Evolutionary conservation across 1,140 invertebrate genomes (phyloP), one percentile per base, ranked within the genome.

Genomic region (Dendroctonus ponderosae): DNA sequence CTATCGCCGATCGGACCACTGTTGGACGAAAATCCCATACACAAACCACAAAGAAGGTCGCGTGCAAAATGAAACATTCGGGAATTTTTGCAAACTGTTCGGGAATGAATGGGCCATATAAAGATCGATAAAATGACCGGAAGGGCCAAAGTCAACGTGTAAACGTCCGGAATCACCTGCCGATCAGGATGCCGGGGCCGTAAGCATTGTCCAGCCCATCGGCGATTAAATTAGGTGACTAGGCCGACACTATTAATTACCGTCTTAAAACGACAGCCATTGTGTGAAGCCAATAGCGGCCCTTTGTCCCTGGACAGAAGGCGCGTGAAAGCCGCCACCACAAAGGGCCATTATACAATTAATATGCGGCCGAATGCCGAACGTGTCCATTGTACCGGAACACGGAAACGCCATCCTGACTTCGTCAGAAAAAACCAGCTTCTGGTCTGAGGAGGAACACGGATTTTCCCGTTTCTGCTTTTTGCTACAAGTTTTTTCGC

Each of bases 211-310:
- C 58, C 58, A 37, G 40, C 43, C 42, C n/a, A 46, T 59, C 56
- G 41, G 7, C 9, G 43, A 60, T 60, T 60, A 60, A 60, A 60
- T 60, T 60, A 49, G 58, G 58, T 60, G 58, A 60, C 58, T 60
- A 37, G 58, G 58, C 39, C 58, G 58, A 60, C 58, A 49, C 58
- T 60, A 60, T 60, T 60, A 60, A 60, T 60, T 60, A 60, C 58
- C 46, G 58, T 60, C 43, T 50, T 49, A 49, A 37, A 40, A 46
- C 44, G 58, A 60, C 58, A 49, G 46, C 44, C 46, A 60, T 60
- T 60, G 58, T 60, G 46, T 15, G 7, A 26, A 46, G 37, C 56
- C 58, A 48, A 49, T 38, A 40, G 2, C 58, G 44, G 43, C 43
- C 57, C 37, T 60, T 60, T 60, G 58, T 60, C 46, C 58, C 43